Percentiles rank a stretch among this genome's conserved stretches.
Evolutionary conservation across 2,113 vertebrate species (phyloP).

Genomic region (Anhinga rufa): DNA sequence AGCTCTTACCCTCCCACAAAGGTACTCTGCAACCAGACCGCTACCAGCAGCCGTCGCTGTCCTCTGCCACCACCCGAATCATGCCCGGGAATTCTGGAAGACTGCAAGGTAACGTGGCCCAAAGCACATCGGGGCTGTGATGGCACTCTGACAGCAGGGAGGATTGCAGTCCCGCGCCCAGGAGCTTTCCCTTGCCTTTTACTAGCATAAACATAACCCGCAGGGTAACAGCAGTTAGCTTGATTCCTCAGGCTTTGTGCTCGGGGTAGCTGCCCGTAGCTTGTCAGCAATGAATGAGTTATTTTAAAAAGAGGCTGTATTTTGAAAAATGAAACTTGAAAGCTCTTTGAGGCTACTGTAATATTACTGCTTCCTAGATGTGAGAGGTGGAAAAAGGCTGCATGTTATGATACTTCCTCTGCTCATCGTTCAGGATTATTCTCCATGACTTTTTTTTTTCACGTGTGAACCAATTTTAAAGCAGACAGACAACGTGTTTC

Average conservation of each 20-base stretch:
- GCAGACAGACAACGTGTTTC: background rate
- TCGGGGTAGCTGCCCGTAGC: background rate
- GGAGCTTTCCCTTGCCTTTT: background rate
- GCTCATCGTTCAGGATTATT: background rate
- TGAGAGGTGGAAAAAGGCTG: background rate
- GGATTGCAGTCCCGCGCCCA: background rate
- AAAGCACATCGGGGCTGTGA: background rate
- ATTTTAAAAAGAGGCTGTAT: background rate
- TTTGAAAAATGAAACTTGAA: background rate
- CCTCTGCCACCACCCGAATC: background rate
- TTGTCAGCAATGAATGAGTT: background rate
- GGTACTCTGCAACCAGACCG: background rate
- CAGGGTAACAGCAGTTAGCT: background rate
- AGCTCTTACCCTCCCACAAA: background rate
- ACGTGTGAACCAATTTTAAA: background rate
- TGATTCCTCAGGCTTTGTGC: background rate
- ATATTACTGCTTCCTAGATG: background rate
- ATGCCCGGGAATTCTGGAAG: background rate
- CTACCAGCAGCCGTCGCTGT: background rate
- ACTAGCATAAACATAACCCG: background rate
- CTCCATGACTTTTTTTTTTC: background rate
- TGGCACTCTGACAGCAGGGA: background rate
- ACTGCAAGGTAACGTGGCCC: background rate
- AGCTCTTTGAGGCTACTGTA: background rate
- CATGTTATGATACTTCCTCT: background rate